These are phyloP conservation scores for Sebastes matsubarae DNA, from an alignment of 2,797 vertebrate species.

Conservation along the genomic window DNA sequence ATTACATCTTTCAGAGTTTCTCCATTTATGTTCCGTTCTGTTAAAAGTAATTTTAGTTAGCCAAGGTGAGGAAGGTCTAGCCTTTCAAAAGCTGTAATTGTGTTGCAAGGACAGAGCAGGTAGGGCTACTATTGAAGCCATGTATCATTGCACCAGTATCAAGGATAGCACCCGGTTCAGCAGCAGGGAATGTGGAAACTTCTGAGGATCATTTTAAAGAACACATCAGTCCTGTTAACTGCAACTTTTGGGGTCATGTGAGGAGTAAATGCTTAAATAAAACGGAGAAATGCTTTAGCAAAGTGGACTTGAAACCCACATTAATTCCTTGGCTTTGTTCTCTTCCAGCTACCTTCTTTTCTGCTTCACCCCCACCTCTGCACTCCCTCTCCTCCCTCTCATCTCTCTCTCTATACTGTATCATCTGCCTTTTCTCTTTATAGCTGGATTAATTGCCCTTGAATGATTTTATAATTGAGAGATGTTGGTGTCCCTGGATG, in stretches of 20 bases:
- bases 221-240: neutral
- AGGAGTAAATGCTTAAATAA: slow-evolving; percentile 6
- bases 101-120: neutral
- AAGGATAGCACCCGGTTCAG: neutral
- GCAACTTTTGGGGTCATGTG: neutral
- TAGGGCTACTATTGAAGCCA: neutral
- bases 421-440: slow-evolving; percentile 54
- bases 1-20: neutral
- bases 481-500: slow-evolving; percentile 44
- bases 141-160: neutral
- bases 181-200: neutral
- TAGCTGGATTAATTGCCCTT: slow-evolving; percentile 66
- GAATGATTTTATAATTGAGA: slow-evolving; percentile 75
- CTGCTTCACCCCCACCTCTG: neutral
- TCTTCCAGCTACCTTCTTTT: slow-evolving; percentile 12
- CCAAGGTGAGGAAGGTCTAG: neutral
- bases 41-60: neutral
- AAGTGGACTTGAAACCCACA: slow-evolving; percentile 11
- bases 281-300: neutral
- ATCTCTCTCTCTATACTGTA: neutral
- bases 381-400: neutral
- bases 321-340: slow-evolving; percentile 25
- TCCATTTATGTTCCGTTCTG: neutral
- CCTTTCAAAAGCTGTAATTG: neutral
- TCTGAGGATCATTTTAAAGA: neutral